phyloP scores from a whole-genome alignment of 2,113 vertebrate genomes.

The Callospermophilus lateralis region DNA sequence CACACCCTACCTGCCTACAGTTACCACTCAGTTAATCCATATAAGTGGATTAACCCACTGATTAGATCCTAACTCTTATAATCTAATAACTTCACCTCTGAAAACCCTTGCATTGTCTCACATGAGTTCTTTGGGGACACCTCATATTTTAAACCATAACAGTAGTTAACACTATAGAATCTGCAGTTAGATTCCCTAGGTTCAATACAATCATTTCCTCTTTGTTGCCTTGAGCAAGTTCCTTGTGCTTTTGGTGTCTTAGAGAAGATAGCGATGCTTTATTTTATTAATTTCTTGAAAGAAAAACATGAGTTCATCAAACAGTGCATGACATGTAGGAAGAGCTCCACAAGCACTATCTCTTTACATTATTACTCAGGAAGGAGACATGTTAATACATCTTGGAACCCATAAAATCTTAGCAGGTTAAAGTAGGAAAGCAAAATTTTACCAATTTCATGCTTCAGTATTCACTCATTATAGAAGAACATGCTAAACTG shows the following conservation, averaged over 20 bases:
- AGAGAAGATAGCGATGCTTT: not conserved
- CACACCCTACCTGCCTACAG: too few species aligned
- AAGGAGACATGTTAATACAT: not conserved
- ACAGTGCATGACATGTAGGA: not conserved
- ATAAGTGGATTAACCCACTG: too few species aligned
- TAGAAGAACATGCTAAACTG: not conserved
- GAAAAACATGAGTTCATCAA: not conserved
- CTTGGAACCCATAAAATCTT: not conserved
- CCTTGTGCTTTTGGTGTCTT: not conserved
- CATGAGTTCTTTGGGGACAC: too few species aligned
- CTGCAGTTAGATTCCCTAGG: not conserved
- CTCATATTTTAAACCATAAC: too few species aligned
- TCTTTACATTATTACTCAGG: not conserved
- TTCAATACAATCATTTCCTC: not conserved
- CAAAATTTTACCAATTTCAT: not conserved
- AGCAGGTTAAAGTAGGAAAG: conserved; percentile 12
- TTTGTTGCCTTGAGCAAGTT: not conserved
- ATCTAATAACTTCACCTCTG: too few species aligned
- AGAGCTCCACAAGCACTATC: not conserved
- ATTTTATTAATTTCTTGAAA: not conserved
- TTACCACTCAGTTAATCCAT: too few species aligned
- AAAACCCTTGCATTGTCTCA: too few species aligned
- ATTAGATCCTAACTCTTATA: too few species aligned
- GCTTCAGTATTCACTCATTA: not conserved
- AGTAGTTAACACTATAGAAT: not conserved